These are phyloP conservation scores for Peromyscus attwateri DNA, from an alignment of 2,797 vertebrate genomes.

Conservation along the genomic window DNA sequence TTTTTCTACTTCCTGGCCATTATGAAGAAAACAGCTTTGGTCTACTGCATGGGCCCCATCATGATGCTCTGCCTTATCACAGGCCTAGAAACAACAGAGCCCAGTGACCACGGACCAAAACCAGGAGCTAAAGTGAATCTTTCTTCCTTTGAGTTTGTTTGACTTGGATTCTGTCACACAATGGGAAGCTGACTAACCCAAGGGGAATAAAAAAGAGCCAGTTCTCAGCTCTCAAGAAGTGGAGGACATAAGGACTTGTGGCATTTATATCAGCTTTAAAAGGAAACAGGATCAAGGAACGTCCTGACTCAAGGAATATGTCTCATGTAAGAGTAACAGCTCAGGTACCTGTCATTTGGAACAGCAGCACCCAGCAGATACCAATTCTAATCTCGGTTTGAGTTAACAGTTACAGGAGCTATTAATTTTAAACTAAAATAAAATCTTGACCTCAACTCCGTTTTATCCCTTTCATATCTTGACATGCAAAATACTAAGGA, in stretches of 20 bases:
- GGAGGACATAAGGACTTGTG: neutral
- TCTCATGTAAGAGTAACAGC: conserved; percentile 2
- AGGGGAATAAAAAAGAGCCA: neutral
- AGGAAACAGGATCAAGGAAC: conserved; percentile 23
- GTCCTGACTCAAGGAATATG: neutral
- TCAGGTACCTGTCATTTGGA: neutral
- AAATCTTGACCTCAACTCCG: conserved; percentile 73
- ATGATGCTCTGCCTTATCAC: neutral
- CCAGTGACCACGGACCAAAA: neutral
- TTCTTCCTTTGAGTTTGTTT: neutral
- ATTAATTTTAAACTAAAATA: conserved; percentile 72
- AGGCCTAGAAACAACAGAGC: neutral
- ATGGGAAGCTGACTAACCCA: neutral
- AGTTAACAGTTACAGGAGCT: conserved; percentile 63
- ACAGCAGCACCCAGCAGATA: neutral
- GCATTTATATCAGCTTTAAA: conserved; percentile 23
- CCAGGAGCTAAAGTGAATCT: neutral
- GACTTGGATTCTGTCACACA: neutral
- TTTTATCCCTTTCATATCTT: conserved; percentile 63
- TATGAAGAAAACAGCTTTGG: neutral
- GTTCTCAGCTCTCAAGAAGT: neutral
- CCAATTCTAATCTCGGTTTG: conserved; percentile 40
- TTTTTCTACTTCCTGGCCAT: neutral
- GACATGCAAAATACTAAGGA: conserved; percentile 66
- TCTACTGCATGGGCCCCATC: neutral